Evolutionary conservation across 1,140 invertebrate genomes (phyloP), one percentile per base, ranked within the genome.

Genomic region (Papilio polytes): DNA sequence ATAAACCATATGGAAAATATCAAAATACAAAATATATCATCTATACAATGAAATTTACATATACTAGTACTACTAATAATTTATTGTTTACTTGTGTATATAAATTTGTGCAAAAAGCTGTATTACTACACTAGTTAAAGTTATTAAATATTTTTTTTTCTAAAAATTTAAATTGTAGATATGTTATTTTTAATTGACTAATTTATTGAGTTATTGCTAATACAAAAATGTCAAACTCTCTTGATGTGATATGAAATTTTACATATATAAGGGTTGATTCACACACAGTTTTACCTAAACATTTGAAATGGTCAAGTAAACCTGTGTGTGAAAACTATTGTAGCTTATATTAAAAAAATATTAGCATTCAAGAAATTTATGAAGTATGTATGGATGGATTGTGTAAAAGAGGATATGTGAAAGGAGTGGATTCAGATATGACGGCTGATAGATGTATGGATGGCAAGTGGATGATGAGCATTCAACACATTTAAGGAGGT

Each of bases 111-210:
- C 20, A 63, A 63, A 63, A 63, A 41, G 36, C 36, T 41, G 7
- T 51, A 18, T 6, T 51, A 51, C 6, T 51, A 18, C 48, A 51
- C 56, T 59, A 7, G 26, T 63, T 26, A 13, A 63, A 63, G 12
- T 63, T 63, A 63, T n/a, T 8, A 63, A 26, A 63, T 26, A 63
- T 63, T 1, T 22, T 22, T 63, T 26, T 63, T 26, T 9, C 3
- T 26, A 41, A 41, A 41, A 41, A 8, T 8, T 26, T 63, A 63
- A 63, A 63, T 13, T 15, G 20, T 63, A 63, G 26, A 74, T 74
- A 74, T 74, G 74, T 26, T 74, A 48, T 74, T 48, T 20, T 51
- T 74, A 74, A 74, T 74, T 74, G 74, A 74, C 74, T 48, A 15
- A 26, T 74, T 26, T 48, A 74, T 53, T 15, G 26, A 26, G 31